A percentile compares a stretch with the other conserved stretches of the same genome.
Evolutionary conservation across 1,140 invertebrate genomes (phyloP).

Genomic region (Archivesica marissinica): DNA sequence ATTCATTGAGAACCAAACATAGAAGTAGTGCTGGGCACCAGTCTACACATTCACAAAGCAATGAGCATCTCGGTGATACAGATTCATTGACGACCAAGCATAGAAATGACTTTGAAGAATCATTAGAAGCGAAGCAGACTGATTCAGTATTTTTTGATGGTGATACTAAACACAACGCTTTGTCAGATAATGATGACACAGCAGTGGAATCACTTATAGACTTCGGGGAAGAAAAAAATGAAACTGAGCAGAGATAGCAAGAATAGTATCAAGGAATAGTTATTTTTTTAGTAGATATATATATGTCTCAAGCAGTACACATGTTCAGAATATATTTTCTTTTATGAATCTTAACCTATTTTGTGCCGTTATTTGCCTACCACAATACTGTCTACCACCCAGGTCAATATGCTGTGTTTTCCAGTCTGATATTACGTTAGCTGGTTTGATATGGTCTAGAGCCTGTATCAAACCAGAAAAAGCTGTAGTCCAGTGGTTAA

Average conservation of each 20-base stretch:
- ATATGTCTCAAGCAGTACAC: no score
- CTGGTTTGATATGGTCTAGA: no score
- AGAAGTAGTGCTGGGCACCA: not conserved
- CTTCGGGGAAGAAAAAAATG: constrained; percentile 38
- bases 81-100: not conserved
- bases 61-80: not conserved
- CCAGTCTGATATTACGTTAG: no score
- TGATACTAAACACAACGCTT: not conserved
- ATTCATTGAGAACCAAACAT: not conserved
- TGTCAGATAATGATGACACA: not conserved
- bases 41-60: not conserved
- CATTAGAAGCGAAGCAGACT: not conserved
- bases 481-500: no score
- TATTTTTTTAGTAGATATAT: no score
- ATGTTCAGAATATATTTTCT: no score
- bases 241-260: constrained; percentile 24
- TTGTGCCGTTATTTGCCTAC: no score
- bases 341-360: no score
- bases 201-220: constrained; percentile 29
- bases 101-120: constrained; percentile 2
- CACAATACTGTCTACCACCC: no score
- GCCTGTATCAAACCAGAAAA: no score
- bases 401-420: no score
- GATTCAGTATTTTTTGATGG: constrained; percentile 14
- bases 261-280: no score